These are phyloP conservation scores for Brachypodius melanocephalos DNA, from an alignment of 2,113 vertebrate species.

Conservation along the genomic window DNA sequence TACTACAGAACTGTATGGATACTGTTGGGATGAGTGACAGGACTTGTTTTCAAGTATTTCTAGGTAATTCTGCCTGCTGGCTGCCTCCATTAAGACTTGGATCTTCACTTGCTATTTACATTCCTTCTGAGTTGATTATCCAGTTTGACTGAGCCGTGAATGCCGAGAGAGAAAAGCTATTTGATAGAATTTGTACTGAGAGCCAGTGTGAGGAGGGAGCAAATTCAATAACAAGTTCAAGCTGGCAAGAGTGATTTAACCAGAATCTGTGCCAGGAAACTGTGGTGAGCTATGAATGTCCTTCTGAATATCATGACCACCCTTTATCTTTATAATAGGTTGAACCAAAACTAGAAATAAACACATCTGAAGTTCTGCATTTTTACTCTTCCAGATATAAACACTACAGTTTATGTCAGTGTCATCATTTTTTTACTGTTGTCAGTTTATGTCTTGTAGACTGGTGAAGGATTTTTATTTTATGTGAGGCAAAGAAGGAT, in stretches of 20 bases:
- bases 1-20: neutral
- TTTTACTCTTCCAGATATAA: neutral
- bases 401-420: neutral
- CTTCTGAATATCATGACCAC: neutral
- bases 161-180: slow-evolving; percentile 30
- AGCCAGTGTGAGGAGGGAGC: neutral
- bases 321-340: neutral
- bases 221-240: slow-evolving; percentile 33
- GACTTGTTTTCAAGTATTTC: slow-evolving; percentile 12
- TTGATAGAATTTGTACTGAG: slow-evolving; percentile 48
- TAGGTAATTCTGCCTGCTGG: slow-evolving; percentile 38
- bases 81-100: neutral
- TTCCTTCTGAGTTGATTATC: slow-evolving; percentile 39
- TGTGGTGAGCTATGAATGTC: neutral
- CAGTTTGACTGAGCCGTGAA: slow-evolving; percentile 33
- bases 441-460: neutral
- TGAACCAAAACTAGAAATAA: slow-evolving; percentile 8
- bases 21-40: neutral
- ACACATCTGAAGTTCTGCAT: neutral
- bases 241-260: slow-evolving; percentile 22
- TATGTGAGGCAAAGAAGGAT: neutral
- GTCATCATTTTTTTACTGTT: neutral
- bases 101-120: slow-evolving; percentile 39
- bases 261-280: neutral
- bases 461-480: neutral